These are phyloP conservation scores for Prostheceraeus crozeri DNA, from an alignment of 2,888 invertebrate genomes.

Conservation along the genomic window DNA sequence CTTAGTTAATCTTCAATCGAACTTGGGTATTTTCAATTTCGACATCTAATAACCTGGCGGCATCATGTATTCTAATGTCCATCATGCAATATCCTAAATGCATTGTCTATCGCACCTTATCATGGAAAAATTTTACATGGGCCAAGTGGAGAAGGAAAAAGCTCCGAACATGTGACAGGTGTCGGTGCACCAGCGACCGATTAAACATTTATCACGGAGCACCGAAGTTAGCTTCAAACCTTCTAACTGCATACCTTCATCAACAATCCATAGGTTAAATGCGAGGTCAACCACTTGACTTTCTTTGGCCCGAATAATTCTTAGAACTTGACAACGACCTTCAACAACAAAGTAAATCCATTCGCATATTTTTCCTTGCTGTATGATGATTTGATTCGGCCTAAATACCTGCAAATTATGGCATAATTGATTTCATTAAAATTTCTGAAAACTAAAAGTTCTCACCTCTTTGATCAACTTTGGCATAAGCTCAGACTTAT, in stretches of 20 bases:
- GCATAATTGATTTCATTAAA: neutral
- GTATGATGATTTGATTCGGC: slow-evolving; percentile 44
- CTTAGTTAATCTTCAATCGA: too few species aligned
- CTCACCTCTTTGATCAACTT: slow-evolving; percentile 45
- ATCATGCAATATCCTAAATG: too few species aligned
- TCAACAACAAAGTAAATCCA: slow-evolving; percentile 44
- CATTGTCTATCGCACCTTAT: too few species aligned
- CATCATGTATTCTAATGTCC: too few species aligned
- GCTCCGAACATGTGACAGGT: too few species aligned
- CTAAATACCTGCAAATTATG: slow-evolving; percentile 44
- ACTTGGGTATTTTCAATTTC: too few species aligned
- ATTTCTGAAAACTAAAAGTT: neutral
- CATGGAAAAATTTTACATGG: too few species aligned
- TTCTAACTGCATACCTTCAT: slow-evolving; percentile 43
- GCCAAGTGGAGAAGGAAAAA: too few species aligned
- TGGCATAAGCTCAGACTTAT: slow-evolving; percentile 44
- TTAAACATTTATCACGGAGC: too few species aligned
- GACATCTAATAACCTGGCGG: too few species aligned
- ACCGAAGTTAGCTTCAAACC: too few species aligned
- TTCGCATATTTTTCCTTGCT: slow-evolving; percentile 45
- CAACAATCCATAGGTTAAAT: slow-evolving; percentile 42
- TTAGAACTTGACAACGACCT: slow-evolving; percentile 46
- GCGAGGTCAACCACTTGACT: slow-evolving; percentile 42
- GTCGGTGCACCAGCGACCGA: too few species aligned
- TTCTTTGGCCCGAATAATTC: slow-evolving; percentile 45